Evolutionary conservation across 2,888 invertebrate species (phyloP), one percentile per base, ranked within the genome.

Genomic region (Agrotis ipsilon): DNA sequence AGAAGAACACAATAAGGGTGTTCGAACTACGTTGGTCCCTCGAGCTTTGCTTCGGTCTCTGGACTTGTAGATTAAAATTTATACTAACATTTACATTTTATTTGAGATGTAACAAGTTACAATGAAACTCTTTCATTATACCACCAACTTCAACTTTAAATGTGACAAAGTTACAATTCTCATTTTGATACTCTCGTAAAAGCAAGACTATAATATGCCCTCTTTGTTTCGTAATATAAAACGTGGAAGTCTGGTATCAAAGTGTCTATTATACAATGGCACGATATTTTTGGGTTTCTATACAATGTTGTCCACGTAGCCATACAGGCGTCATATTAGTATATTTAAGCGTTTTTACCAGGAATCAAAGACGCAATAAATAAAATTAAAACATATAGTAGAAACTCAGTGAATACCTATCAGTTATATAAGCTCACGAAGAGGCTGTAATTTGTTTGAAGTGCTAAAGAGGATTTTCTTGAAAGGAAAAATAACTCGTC

Each of bases 371-470:
- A 62, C 80, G 76, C 82, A 81, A 87, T 81, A 83, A 86, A 85
- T 81, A 83, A 86, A 84, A 80, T 82, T 81, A 81, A 83, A 84
- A 86, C 66, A 79, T 85, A 54, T 58, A 86, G 84, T 82, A 84
- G 87, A 87, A 89, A 85, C 83, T 84, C 87, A 87, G 81, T 82
- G 87, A 88, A 87, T 86, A 84, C 88, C 87, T 87, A 86, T 86
- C 85, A 85, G 83, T 85, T 86, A 85, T 85, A 82, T 84, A 85
- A 91, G 88, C 87, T 87, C 84, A 83, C 87, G 81, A 88, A 85
- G 85, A 91, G 83, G 86, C 89, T 88, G 87, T 90, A 88, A 93
- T 91, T 92, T 92, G 92, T 93, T 93, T 93, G 94, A 93, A 92
- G 93, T 91, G 90, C 82, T 90, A 92, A 92, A 93, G 89, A 93